Conservation (phyloP, 2,797 vertebrate genomes). For the Huso huso region DNA sequence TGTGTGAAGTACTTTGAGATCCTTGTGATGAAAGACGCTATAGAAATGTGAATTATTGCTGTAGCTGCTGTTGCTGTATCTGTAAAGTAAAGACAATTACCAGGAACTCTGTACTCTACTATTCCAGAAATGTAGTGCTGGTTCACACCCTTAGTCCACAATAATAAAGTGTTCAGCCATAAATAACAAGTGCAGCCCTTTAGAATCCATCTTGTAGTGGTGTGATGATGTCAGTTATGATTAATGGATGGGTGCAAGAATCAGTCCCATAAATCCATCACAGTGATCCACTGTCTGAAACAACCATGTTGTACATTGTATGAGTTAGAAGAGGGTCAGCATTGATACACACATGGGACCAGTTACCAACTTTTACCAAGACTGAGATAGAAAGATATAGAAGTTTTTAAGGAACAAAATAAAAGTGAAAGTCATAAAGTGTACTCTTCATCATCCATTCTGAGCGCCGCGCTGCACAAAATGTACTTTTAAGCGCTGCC, state of each 20-base stretch:
- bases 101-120: conserved; percentile 10
- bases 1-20: no score
- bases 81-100: conserved; percentile 8
- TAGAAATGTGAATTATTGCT: conserved; percentile 2
- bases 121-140: conserved; percentile 21
- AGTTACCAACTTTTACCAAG: no score
- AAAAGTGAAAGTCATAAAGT: no score
- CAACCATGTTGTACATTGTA: background rate
- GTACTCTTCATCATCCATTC: no score
- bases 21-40: background rate
- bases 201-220: conserved; percentile 18
- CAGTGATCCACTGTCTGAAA: conserved; percentile 14
- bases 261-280: conserved; percentile 22
- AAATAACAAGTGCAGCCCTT: conserved; percentile 25
- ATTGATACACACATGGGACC: background rate
- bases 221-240: conserved; percentile 18
- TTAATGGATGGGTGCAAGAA: conserved; percentile 21
- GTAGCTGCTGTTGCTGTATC: conserved; percentile 2
- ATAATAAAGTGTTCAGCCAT: conserved; percentile 14
- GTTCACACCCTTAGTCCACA: conserved; percentile 16
- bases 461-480: no score
- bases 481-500: no score
- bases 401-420: no score
- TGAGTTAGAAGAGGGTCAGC: background rate
- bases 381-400: no score